Percentiles rank a stretch among this genome's conserved stretches.
Conservation (phyloP, 2,113 vertebrate species). For the Lynx canadensis region DNA sequence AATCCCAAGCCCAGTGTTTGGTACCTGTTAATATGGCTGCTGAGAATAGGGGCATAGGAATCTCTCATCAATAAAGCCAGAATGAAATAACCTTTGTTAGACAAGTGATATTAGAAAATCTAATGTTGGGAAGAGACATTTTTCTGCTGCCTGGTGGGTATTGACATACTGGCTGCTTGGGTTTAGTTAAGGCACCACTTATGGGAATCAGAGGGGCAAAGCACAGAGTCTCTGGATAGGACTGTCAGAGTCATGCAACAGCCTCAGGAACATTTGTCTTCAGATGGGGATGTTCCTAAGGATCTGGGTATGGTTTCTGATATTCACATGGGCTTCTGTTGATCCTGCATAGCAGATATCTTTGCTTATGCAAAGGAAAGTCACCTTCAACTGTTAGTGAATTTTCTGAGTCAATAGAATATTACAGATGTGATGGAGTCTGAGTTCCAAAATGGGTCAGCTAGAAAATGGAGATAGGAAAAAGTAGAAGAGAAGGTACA, state of each 20-base stretch:
- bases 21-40: conserved; percentile 76
- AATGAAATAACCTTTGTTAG: conserved; percentile 79
- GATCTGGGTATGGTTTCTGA: neutral
- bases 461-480: neutral
- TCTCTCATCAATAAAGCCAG: conserved; percentile 72
- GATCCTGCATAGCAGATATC: neutral
- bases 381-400: neutral
- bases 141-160: conserved; percentile 56
- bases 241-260: neutral
- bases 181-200: neutral
- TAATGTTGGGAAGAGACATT: conserved; percentile 67
- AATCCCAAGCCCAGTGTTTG: conserved; percentile 76
- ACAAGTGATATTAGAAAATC: conserved; percentile 78
- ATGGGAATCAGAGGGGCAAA: conserved; percentile 45
- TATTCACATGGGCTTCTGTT: neutral
- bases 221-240: neutral
- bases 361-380: neutral
- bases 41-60: conserved; percentile 69
- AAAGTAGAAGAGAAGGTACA: neutral
- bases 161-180: conserved; percentile 44
- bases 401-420: neutral
- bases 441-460: neutral
- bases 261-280: neutral
- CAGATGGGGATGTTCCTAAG: neutral
- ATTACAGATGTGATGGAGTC: neutral